Base-by-base conservation (phyloP, 30 jellyfish, hydroid and myxozoan genomes). In the Pelagia noctiluca region DNA sequence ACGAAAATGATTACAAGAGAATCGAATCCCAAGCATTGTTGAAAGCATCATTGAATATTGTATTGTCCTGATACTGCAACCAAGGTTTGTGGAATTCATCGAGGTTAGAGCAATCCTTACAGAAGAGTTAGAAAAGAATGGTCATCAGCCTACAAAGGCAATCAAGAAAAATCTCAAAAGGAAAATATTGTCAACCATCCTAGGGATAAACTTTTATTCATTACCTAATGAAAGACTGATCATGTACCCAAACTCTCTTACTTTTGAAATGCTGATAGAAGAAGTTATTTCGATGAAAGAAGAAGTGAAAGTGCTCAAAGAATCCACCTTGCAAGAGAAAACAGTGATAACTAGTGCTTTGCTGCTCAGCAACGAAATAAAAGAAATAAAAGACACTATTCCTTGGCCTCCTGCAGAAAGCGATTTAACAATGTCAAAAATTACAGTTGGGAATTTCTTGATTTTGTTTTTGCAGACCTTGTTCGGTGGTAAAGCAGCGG, bases 331-430 rank as follows among this genome's bases (percentile, higher is more conserved):
- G 71, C 71, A 54, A 54, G 71, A 54, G 73, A 60, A 19, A 60
- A 60, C 73, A 60, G 34, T 60, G 73, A 60, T 60, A 60, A 60
- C 23, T 60, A 60, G 73, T 60, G 73, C 73, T 60, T 60, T 60
- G 73, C 73, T 60, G 73, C 37, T 60, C 73, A 16, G 73, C 37
- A 60, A 37, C 73, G 34, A 60, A 60, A 60, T 60, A 0, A 60
- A 60, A 60, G 73, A 60, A 60, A 60, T 60, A 26, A 60, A 60
- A 60, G 73, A 60, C 73, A 60, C 73, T 60, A 60, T 60, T 60
- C 73, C 73, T 7, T 60, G 73, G 73, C 73, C 73, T 60, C 73
- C 73, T 60, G 36, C 73, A 60, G 73, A 61, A 61, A 61, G 73
- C 36, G 73, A 61, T 61, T 61, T 61, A 16, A 61, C 36, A 11